A percentile compares a stretch with the other conserved stretches of the same genome.
Conservation (phyloP, 2,888 invertebrate genomes). For the Diarsia dahlii region DNA sequence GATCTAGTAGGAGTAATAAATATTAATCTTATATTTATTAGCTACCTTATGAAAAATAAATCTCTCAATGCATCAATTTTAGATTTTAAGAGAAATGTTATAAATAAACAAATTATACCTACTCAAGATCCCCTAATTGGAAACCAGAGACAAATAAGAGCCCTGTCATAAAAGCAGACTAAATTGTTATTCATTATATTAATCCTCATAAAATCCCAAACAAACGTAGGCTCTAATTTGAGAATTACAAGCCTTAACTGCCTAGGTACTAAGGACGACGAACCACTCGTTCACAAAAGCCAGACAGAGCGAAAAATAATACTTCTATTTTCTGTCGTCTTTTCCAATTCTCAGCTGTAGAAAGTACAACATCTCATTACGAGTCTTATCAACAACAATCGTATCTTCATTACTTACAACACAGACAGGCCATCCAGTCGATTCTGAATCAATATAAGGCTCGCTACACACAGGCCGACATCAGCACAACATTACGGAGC, state of each 20-base stretch:
- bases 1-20: too few species aligned
- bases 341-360: conserved; percentile 17
- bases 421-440: conserved; percentile 62
- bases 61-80: too few species aligned
- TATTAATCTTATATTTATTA: too few species aligned
- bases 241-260: neutral
- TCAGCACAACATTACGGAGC: conserved; percentile 66
- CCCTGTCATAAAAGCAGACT: neutral
- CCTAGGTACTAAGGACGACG: neutral
- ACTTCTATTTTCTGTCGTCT: conserved; percentile 9
- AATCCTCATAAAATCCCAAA: neutral
- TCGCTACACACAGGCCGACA: conserved; percentile 71
- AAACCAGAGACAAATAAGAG: neutral
- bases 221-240: neutral
- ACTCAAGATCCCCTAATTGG: neutral
- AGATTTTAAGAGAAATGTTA: neutral
- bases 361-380: conserved; percentile 61
- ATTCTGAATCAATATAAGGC: conserved; percentile 74
- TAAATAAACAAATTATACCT: neutral
- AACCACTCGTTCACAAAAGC: conserved; percentile 1
- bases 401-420: conserved; percentile 60
- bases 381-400: conserved; percentile 52
- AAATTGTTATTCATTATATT: neutral
- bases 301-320: conserved; percentile 7
- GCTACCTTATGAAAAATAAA: neutral